Base-by-base conservation (phyloP, 2,797 vertebrate species). In the Rhinichthys osculus region DNA sequence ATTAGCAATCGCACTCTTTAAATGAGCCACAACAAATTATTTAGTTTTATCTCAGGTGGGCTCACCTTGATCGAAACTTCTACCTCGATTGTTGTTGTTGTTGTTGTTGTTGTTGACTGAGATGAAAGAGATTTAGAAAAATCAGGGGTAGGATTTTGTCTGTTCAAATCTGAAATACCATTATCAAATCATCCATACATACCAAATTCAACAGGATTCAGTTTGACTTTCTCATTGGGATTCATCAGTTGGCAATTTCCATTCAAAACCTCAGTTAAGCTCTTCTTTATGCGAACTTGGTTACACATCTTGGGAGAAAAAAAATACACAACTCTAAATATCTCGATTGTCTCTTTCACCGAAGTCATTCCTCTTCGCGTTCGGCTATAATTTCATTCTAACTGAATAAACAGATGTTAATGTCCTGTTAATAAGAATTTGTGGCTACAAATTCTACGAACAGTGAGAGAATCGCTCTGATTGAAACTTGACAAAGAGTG, bases 261-360 rank as follows among this genome's bases (percentile, higher is more conserved):
- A 78, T 92, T 93, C 7, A 92, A 84, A 78, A 90, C 16, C 64
- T 93, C 92, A 44, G 69, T 86, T 9, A 38, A 38, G 5, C 5
- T 38, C 7, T 70, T 78, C 3, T 9, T 78, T 40, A 38, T 84
- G 19, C 71, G 83, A 80, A 89, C 71, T 78, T 93, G 92, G 50
- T 91, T 90, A 84, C 92, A 93, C 27, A 92, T 78, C 92, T 91
- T 85, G 52, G 5, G 27, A 23, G 38, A 40, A 14, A 85, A 78
- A 78, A 66, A 19, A 84, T 3, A 13, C 7, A 44, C 23, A 44
- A 67, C 19, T 9, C n/a, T 3, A 27, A 52, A 11, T 82, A 71
- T 40, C 8, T 69, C 0, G 1, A 44, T 44, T 62, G 42, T 40
- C n/a, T 59, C 35, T 59, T 59, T 78, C 8, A 35, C 30, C 3